Evolutionary conservation across 2,797 vertebrate species (phyloP), one percentile per base, ranked within the genome.

Genomic region (Halcyon smyrnensis): DNA sequence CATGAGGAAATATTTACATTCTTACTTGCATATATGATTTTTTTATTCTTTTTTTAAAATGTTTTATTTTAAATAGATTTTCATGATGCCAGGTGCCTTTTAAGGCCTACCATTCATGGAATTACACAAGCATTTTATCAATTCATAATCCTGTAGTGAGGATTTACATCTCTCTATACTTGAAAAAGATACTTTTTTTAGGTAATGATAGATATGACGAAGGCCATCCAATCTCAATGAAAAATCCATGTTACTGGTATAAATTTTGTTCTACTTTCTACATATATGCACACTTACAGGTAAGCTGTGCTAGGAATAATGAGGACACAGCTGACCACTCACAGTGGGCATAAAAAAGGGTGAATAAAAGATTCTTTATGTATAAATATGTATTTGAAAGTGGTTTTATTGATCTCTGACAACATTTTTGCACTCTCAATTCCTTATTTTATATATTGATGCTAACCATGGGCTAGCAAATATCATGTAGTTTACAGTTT

Each of bases 201-300:
- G 67, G 3, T 79, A 27, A 20, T 32, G 23, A 63, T 36, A 36
- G 12, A 34, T 36, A 53, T 87, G 74, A 63, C 12, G 34, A 24
- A 73, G 8, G 8, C 10, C 25, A 63, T 82, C 21, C 24, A 67
- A 12, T 16, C 32, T 67, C 23, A 64, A 57, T 25, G 56, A 74
- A 45, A 64, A 64, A 70, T 71, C 30, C 51, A 9, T 53, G 23
- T 87, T 89, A 21, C 57, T 50, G 37, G 11, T 62, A 57, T 70
- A 17, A 70, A 70, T 71, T 97, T 90, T 92, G 15, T 74, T 77
- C 16, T 83, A 27, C 78, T 65, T 96, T 74, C 57, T 77, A 4
- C 43, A 19, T 59, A 46, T 51, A 43, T 73, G 64, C 19, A 62
- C 70, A 39, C 56, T 43, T 71, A 70, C 11, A 81, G 77, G 59